These are phyloP conservation scores for Rhagonycha lutea DNA, from an alignment of 2,888 invertebrate species.

Conservation along the genomic window DNA sequence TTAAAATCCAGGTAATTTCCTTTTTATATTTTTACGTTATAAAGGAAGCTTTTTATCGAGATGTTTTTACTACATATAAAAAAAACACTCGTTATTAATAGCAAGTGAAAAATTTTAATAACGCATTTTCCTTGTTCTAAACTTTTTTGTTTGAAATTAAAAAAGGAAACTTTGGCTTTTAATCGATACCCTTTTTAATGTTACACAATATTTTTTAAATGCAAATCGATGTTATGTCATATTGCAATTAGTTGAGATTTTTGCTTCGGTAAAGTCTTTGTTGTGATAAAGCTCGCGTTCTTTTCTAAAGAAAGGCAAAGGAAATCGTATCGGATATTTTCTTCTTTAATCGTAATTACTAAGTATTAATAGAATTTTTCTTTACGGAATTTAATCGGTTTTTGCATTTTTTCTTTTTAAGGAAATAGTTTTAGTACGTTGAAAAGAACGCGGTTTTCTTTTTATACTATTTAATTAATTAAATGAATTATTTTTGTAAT, in stretches of 20 bases:
- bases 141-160: neutral
- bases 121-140: neutral
- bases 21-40: neutral
- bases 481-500: neutral
- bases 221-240: neutral
- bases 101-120: neutral
- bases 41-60: neutral
- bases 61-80: neutral
- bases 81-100: neutral
- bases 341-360: neutral
- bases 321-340: neutral
- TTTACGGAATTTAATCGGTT: neutral
- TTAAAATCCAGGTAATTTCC: conserved; percentile 4
- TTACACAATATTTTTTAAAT: neutral
- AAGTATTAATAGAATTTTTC: neutral
- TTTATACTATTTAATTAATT: neutral
- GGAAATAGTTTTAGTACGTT: neutral
- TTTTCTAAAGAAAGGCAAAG: neutral
- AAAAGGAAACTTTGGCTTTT: neutral
- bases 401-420: neutral
- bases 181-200: neutral
- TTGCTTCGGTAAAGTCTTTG: neutral
- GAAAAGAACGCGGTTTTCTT: neutral
- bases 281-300: neutral
- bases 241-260: neutral